Base-by-base conservation (phyloP, 2,888 invertebrate genomes). In the Baronia brevicornis region DNA sequence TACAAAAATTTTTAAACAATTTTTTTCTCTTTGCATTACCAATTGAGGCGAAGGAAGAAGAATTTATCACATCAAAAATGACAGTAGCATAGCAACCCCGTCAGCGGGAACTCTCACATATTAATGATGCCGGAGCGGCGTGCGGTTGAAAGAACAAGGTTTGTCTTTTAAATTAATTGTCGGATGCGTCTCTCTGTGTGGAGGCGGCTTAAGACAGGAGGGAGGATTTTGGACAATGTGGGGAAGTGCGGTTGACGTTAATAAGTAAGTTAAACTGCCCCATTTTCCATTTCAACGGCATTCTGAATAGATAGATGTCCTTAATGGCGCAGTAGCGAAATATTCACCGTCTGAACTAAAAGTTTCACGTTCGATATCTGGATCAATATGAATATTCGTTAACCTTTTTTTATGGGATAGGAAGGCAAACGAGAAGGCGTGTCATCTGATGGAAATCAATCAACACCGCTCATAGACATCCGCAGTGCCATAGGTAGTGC, bases 161-260 rank as follows among this genome's bases (percentile, higher is more conserved):
- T 69, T 59, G 72, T 77, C 75, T 72, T 69, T 74, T 68, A 73
- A 75, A 75, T 75, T 75, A 75, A 75, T 38, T 33, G 40, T 37
- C 36, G 10, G 14, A 13, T 27, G 24, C 28, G 13, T 9, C 26
- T n/a, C n/a, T n/a, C n/a, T 8, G 21, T 21, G 13, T 24, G 33
- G 18, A 11, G 28, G 11, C 12, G 15, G n/a, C 33, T 17, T 28
- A 27, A 39, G 36, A 35, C n/a, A 27, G 13, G 31, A 19, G 18
- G 25, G 20, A 18, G 4, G 13, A 15, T 3, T 4, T 35, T 22
- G 21, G 19, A 6, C 5, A 10, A 11, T 10, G 11, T 11, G 28
- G 27, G 11, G 27, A 23, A 21, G 24, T 37, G 39, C 25, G 33
- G 28, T 27, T 36, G 39, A 39, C 39, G 28, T 27, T 36, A 36